A percentile compares a stretch with the other conserved stretches of the same genome.
Evolutionary conservation across 2,113 vertebrate genomes (phyloP).

Genomic region (Cynopterus brachyotis): DNA sequence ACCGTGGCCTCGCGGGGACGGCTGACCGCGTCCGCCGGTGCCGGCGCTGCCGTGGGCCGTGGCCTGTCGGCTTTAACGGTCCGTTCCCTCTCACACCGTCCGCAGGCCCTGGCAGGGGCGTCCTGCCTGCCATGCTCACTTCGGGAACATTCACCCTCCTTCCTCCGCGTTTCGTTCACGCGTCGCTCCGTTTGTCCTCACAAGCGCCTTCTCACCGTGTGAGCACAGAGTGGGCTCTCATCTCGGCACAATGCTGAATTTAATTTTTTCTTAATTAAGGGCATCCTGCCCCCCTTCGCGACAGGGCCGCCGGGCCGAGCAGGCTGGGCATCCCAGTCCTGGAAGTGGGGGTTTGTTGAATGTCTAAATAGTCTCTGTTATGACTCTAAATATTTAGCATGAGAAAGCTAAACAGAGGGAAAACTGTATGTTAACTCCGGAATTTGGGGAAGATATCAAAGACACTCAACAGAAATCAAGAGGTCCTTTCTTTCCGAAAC

Average conservation of each 20-base stretch:
- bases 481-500: conserved; percentile 46
- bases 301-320: neutral
- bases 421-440: conserved; percentile 49
- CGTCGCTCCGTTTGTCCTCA: neutral
- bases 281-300: neutral
- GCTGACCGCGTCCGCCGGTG: fast-evolving
- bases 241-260: neutral
- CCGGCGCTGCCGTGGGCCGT: neutral
- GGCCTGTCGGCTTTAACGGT: neutral
- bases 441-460: conserved; percentile 58
- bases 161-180: neutral
- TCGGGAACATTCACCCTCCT: neutral
- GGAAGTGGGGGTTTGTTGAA: conserved; percentile 48
- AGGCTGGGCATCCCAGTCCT: neutral
- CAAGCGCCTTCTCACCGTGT: neutral
- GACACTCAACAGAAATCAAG: conserved; percentile 45
- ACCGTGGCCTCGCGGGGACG: neutral
- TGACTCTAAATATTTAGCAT: conserved; percentile 69
- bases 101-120: neutral
- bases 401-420: conserved; percentile 47
- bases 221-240: neutral
- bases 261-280: neutral
- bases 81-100: neutral
- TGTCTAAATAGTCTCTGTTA: conserved; percentile 65
- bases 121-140: neutral